Percentiles rank a stretch among this genome's conserved stretches.
Conservation (phyloP, 2,888 invertebrate species). For the Meganola albula region DNA sequence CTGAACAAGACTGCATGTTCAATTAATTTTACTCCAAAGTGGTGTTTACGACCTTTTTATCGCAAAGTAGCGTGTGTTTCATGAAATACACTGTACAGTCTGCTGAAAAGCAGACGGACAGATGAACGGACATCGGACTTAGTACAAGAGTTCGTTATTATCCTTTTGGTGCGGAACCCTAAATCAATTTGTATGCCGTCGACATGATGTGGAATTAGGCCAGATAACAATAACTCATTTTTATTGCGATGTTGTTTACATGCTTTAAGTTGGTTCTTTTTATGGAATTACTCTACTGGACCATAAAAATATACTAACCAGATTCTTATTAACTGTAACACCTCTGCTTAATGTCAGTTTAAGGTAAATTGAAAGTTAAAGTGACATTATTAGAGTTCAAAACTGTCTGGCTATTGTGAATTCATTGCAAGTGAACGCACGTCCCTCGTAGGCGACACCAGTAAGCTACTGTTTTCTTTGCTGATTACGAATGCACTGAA, state of each 20-base stretch:
- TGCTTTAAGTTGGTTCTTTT: constrained; percentile 50
- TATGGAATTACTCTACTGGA: constrained; percentile 45
- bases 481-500: constrained; percentile 60
- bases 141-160: no score
- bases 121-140: no score
- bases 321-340: constrained; percentile 25
- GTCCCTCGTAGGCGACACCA: constrained; percentile 59
- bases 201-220: constrained; percentile 21
- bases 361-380: constrained; percentile 11
- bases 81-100: no score
- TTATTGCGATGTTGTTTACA: constrained; percentile 31
- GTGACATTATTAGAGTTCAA: constrained; percentile 29
- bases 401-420: constrained; percentile 32
- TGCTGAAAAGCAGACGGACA: no score
- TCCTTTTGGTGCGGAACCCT: no score
- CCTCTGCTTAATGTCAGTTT: constrained; percentile 11
- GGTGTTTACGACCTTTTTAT: no score
- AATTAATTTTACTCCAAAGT: no score
- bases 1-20: no score
- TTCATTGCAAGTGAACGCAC: constrained; percentile 55
- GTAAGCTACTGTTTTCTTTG: constrained; percentile 61
- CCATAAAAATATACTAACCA: constrained; percentile 45
- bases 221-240: constrained; percentile 23
- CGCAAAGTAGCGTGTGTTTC: no score
- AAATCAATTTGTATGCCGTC: constrained; percentile 24